Evolutionary conservation across 1,140 invertebrate species (phyloP), one percentile per base, ranked within the genome.

Genomic region (Pogonomyrmex barbatus): DNA sequence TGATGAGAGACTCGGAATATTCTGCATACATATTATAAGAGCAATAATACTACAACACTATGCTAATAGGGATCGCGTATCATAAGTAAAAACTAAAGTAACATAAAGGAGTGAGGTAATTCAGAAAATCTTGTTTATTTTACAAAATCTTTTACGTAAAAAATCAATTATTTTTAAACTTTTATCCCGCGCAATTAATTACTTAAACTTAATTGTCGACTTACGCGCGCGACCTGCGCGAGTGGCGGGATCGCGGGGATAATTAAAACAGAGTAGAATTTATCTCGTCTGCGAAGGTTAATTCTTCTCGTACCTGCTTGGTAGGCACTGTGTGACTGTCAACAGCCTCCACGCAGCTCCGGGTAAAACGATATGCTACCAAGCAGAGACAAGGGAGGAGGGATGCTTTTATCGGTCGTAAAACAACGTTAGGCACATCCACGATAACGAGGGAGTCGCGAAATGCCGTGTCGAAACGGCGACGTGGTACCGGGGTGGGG

Each of bases 391-490:
- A 36, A 62, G 79, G 24, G 68, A 60, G 24, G 68, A 60, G 79
- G 68, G 79, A 47, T 58, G 67, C 79, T 83, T 83, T 83, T 83
- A 83, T 83, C 79, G 79, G 79, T 83, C 79, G 79, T 83, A 83
- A 83, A 83, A 83, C 79, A 73, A 83, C 54, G 79, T 83, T 83
- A 83, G 79, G 79, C 56, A 50, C 56, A 50, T 83, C 30, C 30
- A 50, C 79, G 68, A 75, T 83, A 83, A 83, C 79, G 79, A 83
- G 54, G 68, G 68, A 82, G 54, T 73, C 79, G 67, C 79, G 68
- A 83, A 73, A 75, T 83, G 42, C 68, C 42, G 56, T 33, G 56
- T 33, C 30, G 54, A 56, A 83, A 62, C 17, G 50, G 17, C 47
- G 50, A 65, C 33, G 5, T n/a, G 9, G 3, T n/a, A n/a, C n/a